Conservation (phyloP, 2,113 vertebrate species). For the Rhabdornis inornatus region DNA sequence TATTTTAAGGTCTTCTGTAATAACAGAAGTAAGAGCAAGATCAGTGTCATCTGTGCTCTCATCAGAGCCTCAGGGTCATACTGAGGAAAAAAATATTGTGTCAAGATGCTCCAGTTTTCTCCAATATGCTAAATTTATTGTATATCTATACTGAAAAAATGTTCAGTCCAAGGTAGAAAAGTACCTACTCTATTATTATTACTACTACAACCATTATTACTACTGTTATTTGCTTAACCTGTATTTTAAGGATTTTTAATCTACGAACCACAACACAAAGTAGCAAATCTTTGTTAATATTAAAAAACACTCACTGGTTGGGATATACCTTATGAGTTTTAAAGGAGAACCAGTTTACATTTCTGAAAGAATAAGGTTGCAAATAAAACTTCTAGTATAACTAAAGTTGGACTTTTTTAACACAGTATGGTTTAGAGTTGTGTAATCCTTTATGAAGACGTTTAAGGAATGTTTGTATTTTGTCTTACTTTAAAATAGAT, state of each 20-base stretch:
- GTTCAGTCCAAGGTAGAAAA: neutral
- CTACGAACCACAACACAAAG: neutral
- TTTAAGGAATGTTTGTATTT: neutral
- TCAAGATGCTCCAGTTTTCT: neutral
- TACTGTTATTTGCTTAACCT: neutral
- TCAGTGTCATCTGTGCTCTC: neutral
- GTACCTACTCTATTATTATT: neutral
- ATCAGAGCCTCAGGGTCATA: neutral
- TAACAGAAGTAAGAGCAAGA: neutral
- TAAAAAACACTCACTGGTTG: neutral
- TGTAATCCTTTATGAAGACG: neutral
- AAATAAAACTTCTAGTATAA: neutral
- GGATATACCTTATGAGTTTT: neutral
- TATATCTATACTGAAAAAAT: neutral
- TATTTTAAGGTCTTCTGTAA: neutral
- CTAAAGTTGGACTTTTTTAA: neutral
- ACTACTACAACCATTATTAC: neutral
- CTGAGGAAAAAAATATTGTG: neutral
- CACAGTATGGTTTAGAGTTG: neutral
- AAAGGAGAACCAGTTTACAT: neutral
- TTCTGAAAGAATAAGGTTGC: neutral
- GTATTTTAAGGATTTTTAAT: neutral
- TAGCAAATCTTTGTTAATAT: neutral
- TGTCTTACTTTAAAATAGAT: neutral
- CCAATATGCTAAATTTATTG: neutral